Percentiles rank a stretch among this genome's conserved stretches.
These are phyloP conservation scores for Rhopalosiphum padi DNA, from an alignment of 1,140 invertebrate species.

Conservation along the genomic window DNA sequence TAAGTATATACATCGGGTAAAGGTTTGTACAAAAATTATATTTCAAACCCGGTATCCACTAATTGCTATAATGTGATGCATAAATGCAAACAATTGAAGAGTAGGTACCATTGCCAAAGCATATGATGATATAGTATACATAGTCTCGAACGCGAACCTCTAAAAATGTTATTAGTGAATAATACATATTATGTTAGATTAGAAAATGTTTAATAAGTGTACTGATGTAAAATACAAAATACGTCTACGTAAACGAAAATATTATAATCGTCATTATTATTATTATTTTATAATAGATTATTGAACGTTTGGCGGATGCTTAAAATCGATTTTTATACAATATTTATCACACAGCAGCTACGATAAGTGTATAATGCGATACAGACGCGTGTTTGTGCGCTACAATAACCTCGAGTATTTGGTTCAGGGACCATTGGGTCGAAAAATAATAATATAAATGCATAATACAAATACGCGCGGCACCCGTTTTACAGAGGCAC, in stretches of 20 bases:
- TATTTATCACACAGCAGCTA: background rate
- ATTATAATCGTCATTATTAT: background rate
- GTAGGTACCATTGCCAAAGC: background rate
- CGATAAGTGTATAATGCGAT: background rate
- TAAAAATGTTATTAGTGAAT: background rate
- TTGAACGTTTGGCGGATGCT: background rate
- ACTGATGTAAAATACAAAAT: background rate
- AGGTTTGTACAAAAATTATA: background rate
- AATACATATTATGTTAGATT: background rate
- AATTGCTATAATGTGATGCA: background rate
- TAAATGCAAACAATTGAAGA: background rate
- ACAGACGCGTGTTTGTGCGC: background rate
- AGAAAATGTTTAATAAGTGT: background rate
- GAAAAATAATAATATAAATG: background rate
- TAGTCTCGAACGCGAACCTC: background rate
- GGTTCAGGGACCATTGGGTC: conserved; percentile 4
- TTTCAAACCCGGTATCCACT: background rate
- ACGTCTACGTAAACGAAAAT: background rate
- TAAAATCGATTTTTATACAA: background rate
- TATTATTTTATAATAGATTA: background rate
- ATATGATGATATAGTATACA: background rate
- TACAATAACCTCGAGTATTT: background rate
- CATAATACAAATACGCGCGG: background rate
- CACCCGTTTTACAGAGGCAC: conserved; percentile 11
- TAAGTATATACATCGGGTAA: background rate